A percentile compares a stretch with the other conserved stretches of the same genome.
Evolutionary conservation across 1,140 invertebrate species (phyloP).

Genomic region (Ptiloglossa arizonensis): DNA sequence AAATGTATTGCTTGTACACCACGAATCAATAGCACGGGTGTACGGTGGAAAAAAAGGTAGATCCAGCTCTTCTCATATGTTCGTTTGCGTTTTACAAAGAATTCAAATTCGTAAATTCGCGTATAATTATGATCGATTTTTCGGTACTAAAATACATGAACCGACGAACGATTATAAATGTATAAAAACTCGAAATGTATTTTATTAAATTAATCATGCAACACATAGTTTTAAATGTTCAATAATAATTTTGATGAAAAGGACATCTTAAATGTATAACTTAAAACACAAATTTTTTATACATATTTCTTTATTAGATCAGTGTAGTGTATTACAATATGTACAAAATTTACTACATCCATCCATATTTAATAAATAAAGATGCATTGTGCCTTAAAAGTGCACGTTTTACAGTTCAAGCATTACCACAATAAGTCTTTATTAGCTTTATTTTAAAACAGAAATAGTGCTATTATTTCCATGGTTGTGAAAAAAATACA

Average conservation of each 20-base stretch:
- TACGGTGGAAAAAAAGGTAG: conserved; percentile 64
- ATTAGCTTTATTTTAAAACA: not conserved
- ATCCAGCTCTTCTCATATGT: conserved; percentile 48
- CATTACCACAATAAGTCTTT: conserved; percentile 5
- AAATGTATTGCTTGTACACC: conserved; percentile 78
- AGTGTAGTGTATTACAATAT: conserved; percentile 67
- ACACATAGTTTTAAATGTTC: not conserved
- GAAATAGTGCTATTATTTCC: not conserved
- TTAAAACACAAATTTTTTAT: conserved; percentile 6
- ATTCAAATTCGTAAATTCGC: too few species aligned
- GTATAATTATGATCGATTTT: too few species aligned
- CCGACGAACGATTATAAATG: too few species aligned
- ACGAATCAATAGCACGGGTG: conserved; percentile 75
- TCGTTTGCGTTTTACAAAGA: not conserved
- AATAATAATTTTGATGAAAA: not conserved
- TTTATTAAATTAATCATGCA: not conserved
- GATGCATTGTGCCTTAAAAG: conserved; percentile 35
- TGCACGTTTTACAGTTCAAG: conserved; percentile 18
- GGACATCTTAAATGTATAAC: not conserved
- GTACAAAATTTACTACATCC: conserved; percentile 57
- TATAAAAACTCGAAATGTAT: not conserved
- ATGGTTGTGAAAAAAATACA: conserved; percentile 15
- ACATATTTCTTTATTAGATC: conserved; percentile 46
- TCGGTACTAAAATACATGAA: too few species aligned
- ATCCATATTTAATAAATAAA: conserved; percentile 45